A percentile compares a stretch with the other conserved stretches of the same genome.
Conservation (phyloP, 2,113 vertebrate species). For the Scortum barcoo region DNA sequence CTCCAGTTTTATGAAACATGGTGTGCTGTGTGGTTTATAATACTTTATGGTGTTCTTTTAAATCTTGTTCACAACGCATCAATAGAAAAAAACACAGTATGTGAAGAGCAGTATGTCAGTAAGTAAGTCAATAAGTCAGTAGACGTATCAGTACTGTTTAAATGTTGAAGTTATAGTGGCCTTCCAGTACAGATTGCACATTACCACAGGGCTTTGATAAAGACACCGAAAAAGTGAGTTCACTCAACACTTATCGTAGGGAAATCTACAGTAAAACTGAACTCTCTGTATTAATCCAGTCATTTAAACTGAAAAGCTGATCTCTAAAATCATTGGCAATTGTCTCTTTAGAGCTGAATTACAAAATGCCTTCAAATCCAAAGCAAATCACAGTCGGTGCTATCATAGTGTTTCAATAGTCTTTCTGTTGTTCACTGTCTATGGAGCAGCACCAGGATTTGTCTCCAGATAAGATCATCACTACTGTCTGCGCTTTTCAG, state of each 20-base stretch:
- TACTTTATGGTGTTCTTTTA: background rate
- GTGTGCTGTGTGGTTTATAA: background rate
- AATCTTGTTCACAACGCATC: conserved; percentile 5
- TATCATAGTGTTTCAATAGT: background rate
- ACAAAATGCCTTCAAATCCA: background rate
- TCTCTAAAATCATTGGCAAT: background rate
- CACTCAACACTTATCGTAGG: background rate
- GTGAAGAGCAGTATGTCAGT: background rate
- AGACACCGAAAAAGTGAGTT: background rate
- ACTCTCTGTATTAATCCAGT: background rate
- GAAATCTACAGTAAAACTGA: background rate
- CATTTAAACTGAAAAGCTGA: background rate
- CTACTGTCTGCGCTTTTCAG: background rate
- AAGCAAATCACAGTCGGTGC: background rate
- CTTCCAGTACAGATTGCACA: background rate
- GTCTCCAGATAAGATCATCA: background rate
- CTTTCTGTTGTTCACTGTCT: background rate
- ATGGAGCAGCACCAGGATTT: background rate
- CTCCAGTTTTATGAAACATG: background rate
- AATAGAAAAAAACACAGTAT: background rate
- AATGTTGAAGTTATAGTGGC: background rate
- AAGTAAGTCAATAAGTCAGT: background rate
- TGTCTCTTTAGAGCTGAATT: background rate
- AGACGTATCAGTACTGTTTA: background rate
- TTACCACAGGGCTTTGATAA: background rate